These are phyloP conservation scores for Hyposoter dolosus DNA, from an alignment of 2,888 invertebrate species.

Conservation along the genomic window DNA sequence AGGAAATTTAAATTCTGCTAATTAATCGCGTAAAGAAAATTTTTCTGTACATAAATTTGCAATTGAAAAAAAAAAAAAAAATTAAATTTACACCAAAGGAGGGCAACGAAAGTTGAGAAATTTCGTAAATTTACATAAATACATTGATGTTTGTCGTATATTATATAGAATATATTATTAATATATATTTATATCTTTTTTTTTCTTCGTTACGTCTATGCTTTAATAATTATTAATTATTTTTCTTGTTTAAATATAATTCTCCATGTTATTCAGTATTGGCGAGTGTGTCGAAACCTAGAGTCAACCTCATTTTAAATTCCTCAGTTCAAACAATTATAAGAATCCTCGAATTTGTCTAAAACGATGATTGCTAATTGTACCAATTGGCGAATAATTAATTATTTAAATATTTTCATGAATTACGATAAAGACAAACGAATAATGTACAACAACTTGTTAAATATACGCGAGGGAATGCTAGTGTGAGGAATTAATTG, in stretches of 20 bases:
- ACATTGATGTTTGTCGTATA: slow-evolving; percentile 74
- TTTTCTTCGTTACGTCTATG: slow-evolving; percentile 70
- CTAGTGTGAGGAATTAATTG: not conserved
- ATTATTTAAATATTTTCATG: not conserved
- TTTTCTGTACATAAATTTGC: not conserved
- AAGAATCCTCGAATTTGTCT: slow-evolving; percentile 14
- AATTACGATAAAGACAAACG: slow-evolving; percentile 13
- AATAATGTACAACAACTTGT: not conserved
- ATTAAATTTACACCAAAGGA: slow-evolving; percentile 30
- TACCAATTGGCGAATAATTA: slow-evolving; percentile 23
- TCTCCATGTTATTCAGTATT: slow-evolving; percentile 71
- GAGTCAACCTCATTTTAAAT: slow-evolving; percentile 5
- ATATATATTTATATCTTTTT: slow-evolving; percentile 38
- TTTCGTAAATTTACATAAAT: slow-evolving; percentile 78
- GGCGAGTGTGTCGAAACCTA: slow-evolving; percentile 76
- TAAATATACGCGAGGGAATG: not conserved
- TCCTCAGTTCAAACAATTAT: slow-evolving; percentile 39
- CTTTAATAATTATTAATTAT: slow-evolving; percentile 49
- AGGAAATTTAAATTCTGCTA: not conserved
- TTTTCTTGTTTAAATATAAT: slow-evolving; percentile 64
- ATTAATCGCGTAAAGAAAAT: not conserved
- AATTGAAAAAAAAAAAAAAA: slow-evolving; percentile 5
- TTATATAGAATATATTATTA: slow-evolving; percentile 45
- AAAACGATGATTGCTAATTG: slow-evolving; percentile 42
- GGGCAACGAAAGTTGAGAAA: slow-evolving; percentile 53